Base-by-base conservation (phyloP, 2,113 vertebrate genomes). In the Ahaetulla prasina region DNA sequence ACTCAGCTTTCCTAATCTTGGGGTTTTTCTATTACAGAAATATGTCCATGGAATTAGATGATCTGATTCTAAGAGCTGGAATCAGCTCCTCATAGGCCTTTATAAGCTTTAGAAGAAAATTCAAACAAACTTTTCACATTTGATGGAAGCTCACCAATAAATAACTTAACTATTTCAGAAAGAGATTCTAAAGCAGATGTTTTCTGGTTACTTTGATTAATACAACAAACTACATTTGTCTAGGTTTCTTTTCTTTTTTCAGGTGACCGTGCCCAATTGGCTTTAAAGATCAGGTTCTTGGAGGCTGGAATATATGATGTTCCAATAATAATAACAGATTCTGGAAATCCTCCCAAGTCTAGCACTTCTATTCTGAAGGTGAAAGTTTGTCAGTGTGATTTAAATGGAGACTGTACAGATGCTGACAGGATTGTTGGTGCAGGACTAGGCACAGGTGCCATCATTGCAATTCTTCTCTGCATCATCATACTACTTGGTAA, bases 401-500 rank as follows among this genome's bases (percentile, higher is more conserved):
- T 98, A 92, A 99, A 99, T 0, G 99, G 99, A 7, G 99, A 99
- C 97, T 99, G 99, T 96, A 99, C 98, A 0, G 99, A 99, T 9
- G 98, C 99, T 94, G 98, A 99, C 89, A 97, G 98, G 55, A 99
- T 99, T 3, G 98, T 99, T 94, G 99, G 98, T 0, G 98, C 99
- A 0, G 99, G 99, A 25, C 97, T 99, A 89, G 98, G 99, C 93
- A 99, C 99, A 0, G 99, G 99, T 0, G 99, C 99, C 93, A 99
- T 99, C 97, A 99, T 99, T 68, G 98, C 99, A 92, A 99, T 99
- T 96, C 98, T 99, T 39, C 98, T 99, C 22, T 99, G 99, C 94
- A 98, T 99, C 97, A 99, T 99, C 97, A 99, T 99, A 96, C 98
- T 99, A 95, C 99, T 99, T 92, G 98, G 99, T 99, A 96, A 99